phyloP scores from a whole-genome alignment of 2,797 vertebrate species.

The Basileuterus tristriatus region DNA sequence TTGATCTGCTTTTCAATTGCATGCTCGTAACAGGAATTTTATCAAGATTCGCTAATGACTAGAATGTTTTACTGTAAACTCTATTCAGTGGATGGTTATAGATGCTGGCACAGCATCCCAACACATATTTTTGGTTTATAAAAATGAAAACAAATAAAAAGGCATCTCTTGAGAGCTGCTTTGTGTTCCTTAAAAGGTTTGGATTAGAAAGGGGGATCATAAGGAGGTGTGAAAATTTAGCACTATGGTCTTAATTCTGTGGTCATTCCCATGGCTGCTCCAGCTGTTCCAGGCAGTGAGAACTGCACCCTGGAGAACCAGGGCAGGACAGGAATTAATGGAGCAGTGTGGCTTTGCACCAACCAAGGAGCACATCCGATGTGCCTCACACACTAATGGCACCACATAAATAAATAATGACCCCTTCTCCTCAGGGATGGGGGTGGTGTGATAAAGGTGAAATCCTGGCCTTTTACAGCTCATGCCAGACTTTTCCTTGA shows the following conservation, averaged over 20 bases:
- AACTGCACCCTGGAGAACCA: background rate
- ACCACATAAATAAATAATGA: background rate
- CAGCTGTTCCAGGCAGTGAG: background rate
- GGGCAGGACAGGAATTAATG: background rate
- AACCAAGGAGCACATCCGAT: background rate
- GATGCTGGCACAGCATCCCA: background rate
- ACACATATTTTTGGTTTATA: background rate
- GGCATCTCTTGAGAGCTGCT: background rate
- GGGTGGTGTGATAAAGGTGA: background rate
- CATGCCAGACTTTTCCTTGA: background rate
- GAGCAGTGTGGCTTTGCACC: background rate
- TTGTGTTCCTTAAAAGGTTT: background rate
- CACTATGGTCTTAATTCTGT: background rate
- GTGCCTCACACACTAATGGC: slow-evolving; percentile 11
- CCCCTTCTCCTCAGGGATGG: background rate
- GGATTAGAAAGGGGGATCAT: background rate
- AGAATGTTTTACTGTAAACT: background rate
- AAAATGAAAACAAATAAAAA: slow-evolving; percentile 40
- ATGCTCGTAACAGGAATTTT: background rate
- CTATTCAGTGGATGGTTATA: background rate
- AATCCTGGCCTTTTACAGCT: background rate
- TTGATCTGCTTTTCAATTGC: background rate
- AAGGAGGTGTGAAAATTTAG: slow-evolving; percentile 38
- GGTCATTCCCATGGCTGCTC: background rate
- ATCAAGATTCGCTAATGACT: background rate